Conservation (phyloP, 2,888 invertebrate species). For the Papilio elwesi region DNA sequence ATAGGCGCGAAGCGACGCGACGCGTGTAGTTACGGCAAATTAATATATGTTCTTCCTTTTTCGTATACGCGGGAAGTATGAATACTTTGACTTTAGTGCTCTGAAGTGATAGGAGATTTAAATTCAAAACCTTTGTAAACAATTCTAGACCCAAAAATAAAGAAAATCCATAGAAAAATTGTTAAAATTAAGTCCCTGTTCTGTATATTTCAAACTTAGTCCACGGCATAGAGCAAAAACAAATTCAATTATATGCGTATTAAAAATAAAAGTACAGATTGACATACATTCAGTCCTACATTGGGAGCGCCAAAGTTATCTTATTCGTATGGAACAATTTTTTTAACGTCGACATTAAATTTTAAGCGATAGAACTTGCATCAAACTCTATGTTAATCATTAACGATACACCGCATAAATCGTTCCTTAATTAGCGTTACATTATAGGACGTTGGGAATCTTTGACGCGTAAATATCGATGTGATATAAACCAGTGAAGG, state of each 20-base stretch:
- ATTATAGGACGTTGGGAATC: constrained; percentile 1
- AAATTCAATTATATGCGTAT: neutral
- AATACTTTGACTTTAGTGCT: constrained; percentile 11
- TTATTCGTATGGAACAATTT: constrained; percentile 13
- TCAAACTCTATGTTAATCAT: constrained; percentile 29
- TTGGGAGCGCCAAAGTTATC: neutral
- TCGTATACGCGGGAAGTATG: constrained; percentile 54
- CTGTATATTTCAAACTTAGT: too few species aligned
- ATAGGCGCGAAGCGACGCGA: constrained; percentile 68
- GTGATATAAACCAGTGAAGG: constrained; percentile 44
- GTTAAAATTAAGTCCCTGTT: too few species aligned
- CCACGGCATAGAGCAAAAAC: neutral
- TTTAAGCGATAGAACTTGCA: constrained; percentile 2
- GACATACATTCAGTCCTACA: neutral
- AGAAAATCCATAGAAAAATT: too few species aligned
- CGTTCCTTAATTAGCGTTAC: constrained; percentile 22
- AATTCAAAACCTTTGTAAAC: too few species aligned
- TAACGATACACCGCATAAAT: constrained; percentile 1
- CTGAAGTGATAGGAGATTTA: neutral
- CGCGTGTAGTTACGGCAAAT: constrained; percentile 66
- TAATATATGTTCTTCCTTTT: constrained; percentile 58
- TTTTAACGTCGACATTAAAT: constrained; percentile 17
- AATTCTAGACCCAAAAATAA: too few species aligned
- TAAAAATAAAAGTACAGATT: neutral
- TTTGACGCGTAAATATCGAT: constrained; percentile 25